Evolutionary conservation across 2,888 invertebrate species (phyloP).

Genomic region (Acheta domesticus): DNA sequence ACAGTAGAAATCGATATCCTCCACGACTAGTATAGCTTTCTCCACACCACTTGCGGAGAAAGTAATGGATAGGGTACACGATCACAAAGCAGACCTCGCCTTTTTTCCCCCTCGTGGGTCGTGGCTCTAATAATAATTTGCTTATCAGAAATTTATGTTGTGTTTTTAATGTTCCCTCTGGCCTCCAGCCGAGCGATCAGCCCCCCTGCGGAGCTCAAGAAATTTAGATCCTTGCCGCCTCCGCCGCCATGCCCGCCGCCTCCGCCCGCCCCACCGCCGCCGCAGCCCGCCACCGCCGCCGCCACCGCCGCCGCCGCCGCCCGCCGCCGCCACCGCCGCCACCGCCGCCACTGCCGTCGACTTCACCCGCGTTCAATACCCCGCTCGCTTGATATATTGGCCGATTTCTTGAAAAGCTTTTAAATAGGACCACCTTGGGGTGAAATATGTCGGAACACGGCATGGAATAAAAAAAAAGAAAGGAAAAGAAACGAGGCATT

Average conservation of each 20-base stretch:
- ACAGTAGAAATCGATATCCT: too few species aligned
- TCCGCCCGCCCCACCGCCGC: background rate
- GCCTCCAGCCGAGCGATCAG: background rate
- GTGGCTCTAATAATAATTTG: background rate
- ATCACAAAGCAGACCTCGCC: background rate
- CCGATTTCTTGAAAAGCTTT: constrained; percentile 18
- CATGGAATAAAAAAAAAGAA: constrained; percentile 18
- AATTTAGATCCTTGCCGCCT: background rate
- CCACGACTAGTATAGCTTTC: too few species aligned
- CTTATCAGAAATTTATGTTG: constrained; percentile 18
- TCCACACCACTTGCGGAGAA: too few species aligned
- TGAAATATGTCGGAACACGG: constrained; percentile 18
- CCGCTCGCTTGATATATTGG: constrained; percentile 9
- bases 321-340: background rate
- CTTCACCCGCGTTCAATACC: constrained; percentile 11
- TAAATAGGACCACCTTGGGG: constrained; percentile 10
- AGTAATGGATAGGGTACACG: too few species aligned
- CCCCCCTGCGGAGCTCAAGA: background rate
- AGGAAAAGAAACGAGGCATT: constrained; percentile 18
- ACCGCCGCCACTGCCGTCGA: background rate
- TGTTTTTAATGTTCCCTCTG: constrained; percentile 5
- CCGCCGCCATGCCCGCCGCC: background rate
- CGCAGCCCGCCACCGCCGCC: too few species aligned
- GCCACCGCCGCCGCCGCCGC: background rate
- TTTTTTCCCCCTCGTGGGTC: background rate